Conservation (phyloP, 1,140 invertebrate genomes). For the Plutomurus gul region DNA sequence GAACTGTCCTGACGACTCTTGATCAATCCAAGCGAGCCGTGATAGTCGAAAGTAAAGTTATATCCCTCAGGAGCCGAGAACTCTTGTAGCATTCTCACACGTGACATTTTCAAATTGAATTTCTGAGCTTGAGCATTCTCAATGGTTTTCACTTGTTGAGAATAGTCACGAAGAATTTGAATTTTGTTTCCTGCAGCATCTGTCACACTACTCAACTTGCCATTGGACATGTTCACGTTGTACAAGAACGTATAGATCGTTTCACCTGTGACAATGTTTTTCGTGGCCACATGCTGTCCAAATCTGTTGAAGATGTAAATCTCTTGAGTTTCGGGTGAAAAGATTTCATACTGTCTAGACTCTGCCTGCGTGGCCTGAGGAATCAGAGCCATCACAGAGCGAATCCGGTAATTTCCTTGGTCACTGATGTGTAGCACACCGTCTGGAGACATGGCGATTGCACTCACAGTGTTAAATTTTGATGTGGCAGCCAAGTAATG, state of each 20-base stretch:
- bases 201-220: slow-evolving; percentile 87
- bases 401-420: slow-evolving; percentile 69
- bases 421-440: slow-evolving; percentile 93
- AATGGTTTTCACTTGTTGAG: slow-evolving; percentile 86
- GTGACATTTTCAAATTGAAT: slow-evolving; percentile 82
- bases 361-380: slow-evolving; percentile 69
- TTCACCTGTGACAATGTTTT: slow-evolving; percentile 89
- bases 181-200: slow-evolving; percentile 92
- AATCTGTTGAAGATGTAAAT: slow-evolving; percentile 95
- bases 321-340: slow-evolving; percentile 92
- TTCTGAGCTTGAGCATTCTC: slow-evolving; percentile 93
- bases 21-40: slow-evolving; percentile 82
- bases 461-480: slow-evolving; percentile 92
- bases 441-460: slow-evolving; percentile 90
- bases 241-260: slow-evolving; percentile 91
- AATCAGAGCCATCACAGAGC: slow-evolving; percentile 89
- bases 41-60: slow-evolving; percentile 90
- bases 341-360: slow-evolving; percentile 88
- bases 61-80: slow-evolving; percentile 88
- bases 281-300: slow-evolving; percentile 89
- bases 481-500: slow-evolving; percentile 88
- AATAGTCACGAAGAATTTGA: slow-evolving; percentile 84
- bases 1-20: slow-evolving; percentile 86
- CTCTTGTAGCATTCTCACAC: slow-evolving; percentile 86
- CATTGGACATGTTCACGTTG: slow-evolving; percentile 94